phyloP scores from a whole-genome alignment of 2,888 invertebrate species.

The Apamea crenata region DNA sequence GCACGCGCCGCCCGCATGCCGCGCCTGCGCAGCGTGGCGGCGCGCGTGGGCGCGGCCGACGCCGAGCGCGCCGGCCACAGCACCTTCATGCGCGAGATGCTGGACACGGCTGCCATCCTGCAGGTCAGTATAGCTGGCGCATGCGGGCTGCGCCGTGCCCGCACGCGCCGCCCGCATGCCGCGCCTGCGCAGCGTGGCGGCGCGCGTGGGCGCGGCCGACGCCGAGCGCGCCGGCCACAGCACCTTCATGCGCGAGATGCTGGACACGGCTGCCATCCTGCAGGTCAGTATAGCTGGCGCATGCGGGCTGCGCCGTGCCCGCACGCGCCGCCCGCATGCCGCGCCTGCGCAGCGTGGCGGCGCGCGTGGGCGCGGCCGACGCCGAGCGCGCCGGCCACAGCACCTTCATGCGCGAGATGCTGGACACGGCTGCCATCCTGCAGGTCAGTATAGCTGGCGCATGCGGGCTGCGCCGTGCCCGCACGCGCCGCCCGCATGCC shows the following conservation, averaged over 20 bases:
- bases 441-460: slow-evolving; percentile 92
- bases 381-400: slow-evolving; percentile 97
- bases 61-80: slow-evolving; percentile 97
- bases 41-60: slow-evolving; percentile 98
- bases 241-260: too few species aligned
- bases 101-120: slow-evolving; percentile 98
- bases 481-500: too few species aligned
- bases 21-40: slow-evolving; percentile 95
- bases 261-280: too few species aligned
- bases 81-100: slow-evolving; percentile 99
- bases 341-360: slow-evolving; percentile 95
- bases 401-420: slow-evolving; percentile 99
- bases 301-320: slow-evolving; percentile 98
- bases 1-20: slow-evolving; percentile 95
- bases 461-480: too few species aligned
- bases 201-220: too few species aligned
- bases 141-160: too few species aligned
- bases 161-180: too few species aligned
- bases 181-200: too few species aligned
- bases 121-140: slow-evolving; percentile 92
- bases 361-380: slow-evolving; percentile 98
- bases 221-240: too few species aligned
- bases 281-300: too few species aligned
- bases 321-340: slow-evolving; percentile 95
- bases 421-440: slow-evolving; percentile 98